Conservation (phyloP, 2,113 vertebrate species). For the Rhinolophus ferrumequinum region DNA sequence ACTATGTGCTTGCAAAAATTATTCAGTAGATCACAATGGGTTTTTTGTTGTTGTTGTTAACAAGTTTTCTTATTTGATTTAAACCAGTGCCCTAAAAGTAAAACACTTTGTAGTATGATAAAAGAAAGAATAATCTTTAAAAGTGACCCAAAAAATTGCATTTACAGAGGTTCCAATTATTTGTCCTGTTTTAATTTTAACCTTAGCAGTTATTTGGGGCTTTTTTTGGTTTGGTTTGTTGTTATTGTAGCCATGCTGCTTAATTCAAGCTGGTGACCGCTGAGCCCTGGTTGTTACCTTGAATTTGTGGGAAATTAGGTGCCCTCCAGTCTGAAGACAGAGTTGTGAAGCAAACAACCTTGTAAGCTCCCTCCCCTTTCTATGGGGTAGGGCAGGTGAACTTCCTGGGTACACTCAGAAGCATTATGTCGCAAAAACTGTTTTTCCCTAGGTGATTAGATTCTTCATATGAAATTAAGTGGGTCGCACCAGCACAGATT, state of each 20-base stretch:
- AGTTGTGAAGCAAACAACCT: neutral
- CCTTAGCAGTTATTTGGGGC: neutral
- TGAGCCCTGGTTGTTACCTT: neutral
- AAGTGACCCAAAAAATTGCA: neutral
- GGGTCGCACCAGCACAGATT: neutral
- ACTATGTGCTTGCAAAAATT: constrained; percentile 41
- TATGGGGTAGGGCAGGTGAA: neutral
- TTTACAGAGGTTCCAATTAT: neutral
- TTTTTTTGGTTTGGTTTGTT: too few relatives aligned
- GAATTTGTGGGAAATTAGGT: neutral
- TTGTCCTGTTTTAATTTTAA: neutral
- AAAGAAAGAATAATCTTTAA: constrained; percentile 37
- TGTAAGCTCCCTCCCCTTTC: neutral
- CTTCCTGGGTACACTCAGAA: neutral
- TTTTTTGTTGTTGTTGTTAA: neutral
- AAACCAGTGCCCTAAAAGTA: constrained; percentile 34
- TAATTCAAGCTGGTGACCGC: constrained; percentile 17
- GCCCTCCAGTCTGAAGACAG: neutral
- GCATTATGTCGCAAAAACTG: neutral
- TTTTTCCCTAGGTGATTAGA: neutral
- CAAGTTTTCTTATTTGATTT: constrained; percentile 45
- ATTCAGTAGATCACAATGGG: neutral
- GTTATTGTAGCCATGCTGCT: neutral
- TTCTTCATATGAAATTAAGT: constrained; percentile 34
- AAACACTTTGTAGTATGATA: constrained; percentile 20